These are phyloP conservation scores for Vanacampus margaritifer DNA, from an alignment of 2,113 vertebrate species.

Conservation along the genomic window DNA sequence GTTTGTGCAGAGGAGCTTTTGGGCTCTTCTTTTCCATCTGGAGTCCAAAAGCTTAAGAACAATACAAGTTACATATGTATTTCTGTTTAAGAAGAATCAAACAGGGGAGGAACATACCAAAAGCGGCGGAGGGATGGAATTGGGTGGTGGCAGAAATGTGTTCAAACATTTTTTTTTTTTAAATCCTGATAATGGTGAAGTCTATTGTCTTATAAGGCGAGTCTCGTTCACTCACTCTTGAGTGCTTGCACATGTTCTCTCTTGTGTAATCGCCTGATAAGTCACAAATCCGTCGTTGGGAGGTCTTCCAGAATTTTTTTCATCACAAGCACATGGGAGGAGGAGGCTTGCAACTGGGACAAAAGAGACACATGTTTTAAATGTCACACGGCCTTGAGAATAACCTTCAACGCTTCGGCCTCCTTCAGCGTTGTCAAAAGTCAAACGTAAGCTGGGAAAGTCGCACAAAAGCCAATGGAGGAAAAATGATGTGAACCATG, in stretches of 20 bases:
- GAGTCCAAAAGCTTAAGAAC: conserved; percentile 41
- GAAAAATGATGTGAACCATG: conserved; percentile 36
- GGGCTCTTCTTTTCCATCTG: conserved; percentile 52
- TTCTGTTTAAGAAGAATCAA: background rate
- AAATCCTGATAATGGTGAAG: background rate
- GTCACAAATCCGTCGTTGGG: conserved; percentile 3
- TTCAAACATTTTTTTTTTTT: background rate
- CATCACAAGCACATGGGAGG: conserved; percentile 17
- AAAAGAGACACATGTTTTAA: conserved; percentile 65
- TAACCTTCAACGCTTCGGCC: conserved; percentile 35
- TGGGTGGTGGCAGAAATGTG: background rate
- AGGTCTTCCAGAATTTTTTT: background rate
- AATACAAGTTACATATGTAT: conserved; percentile 30
- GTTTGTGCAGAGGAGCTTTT: conserved; percentile 27
- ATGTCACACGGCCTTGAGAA: conserved; percentile 67
- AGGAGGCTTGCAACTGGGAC: background rate
- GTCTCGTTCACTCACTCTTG: background rate
- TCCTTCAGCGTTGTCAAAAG: background rate
- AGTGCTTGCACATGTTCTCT: conserved; percentile 29
- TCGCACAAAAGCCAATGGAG: conserved; percentile 32
- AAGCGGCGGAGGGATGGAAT: background rate
- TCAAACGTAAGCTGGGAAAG: conserved; percentile 20
- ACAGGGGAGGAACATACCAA: background rate
- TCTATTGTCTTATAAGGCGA: background rate
- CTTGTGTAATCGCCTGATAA: conserved; percentile 25